Conservation (phyloP, 2,797 vertebrate species). For the Lepus oiostolus region DNA sequence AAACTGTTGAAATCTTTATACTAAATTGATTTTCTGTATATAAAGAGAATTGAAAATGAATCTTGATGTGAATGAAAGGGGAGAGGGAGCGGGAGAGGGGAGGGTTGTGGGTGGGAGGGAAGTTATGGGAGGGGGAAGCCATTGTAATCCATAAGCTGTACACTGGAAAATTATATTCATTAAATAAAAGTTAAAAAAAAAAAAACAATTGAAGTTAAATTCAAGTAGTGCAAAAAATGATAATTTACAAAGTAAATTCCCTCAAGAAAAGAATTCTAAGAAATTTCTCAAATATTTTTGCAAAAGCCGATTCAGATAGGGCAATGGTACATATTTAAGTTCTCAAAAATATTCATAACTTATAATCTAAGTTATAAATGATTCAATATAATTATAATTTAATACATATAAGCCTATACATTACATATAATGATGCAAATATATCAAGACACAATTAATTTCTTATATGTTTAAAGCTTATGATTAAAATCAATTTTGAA, state of each 20-base stretch:
- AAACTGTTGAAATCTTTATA: too few species aligned
- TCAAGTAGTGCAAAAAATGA: neutral
- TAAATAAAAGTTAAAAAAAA: too few species aligned
- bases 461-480: neutral
- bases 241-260: neutral
- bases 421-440: too few species aligned
- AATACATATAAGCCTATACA: neutral
- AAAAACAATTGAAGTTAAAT: constrained; percentile 7
- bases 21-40: too few species aligned
- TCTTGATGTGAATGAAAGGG: too few species aligned
- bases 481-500: neutral
- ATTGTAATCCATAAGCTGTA: too few species aligned
- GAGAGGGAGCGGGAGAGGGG: too few species aligned
- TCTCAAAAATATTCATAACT: neutral
- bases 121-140: too few species aligned
- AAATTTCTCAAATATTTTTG: neutral
- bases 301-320: neutral
- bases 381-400: neutral
- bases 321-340: neutral
- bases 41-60: too few species aligned
- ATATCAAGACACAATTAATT: neutral
- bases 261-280: neutral
- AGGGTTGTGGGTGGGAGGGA: too few species aligned
- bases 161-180: too few species aligned
- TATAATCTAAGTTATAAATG: neutral